Evolutionary conservation across 2,113 vertebrate species (phyloP).

Genomic region (Entelurus aequoreus): DNA sequence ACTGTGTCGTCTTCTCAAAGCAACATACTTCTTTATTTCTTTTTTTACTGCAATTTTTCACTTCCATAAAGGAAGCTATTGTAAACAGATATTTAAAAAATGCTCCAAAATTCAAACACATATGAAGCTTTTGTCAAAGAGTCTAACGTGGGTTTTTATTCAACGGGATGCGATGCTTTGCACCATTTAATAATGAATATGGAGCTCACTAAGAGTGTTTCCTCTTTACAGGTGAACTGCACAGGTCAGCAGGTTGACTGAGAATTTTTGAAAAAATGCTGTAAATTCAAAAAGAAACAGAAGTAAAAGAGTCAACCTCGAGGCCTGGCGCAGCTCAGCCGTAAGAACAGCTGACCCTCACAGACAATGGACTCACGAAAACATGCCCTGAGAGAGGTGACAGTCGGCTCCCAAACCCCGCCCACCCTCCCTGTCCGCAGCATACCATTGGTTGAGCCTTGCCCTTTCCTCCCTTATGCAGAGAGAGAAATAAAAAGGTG

Average conservation of each 20-base stretch:
- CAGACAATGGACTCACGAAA: constrained; percentile 59
- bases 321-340: constrained; percentile 44
- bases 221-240: constrained; percentile 49
- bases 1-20: too few species aligned
- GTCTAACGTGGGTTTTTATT: too few species aligned
- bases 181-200: constrained; percentile 68
- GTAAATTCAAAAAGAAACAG: constrained; percentile 11
- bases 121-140: too few species aligned
- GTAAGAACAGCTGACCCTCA: constrained; percentile 44
- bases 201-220: constrained; percentile 29
- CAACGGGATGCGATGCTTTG: constrained; percentile 37
- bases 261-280: background rate
- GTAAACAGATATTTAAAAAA: too few species aligned
- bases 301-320: constrained; percentile 22
- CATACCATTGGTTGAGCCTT: constrained; percentile 74
- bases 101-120: too few species aligned
- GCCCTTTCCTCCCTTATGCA: constrained; percentile 71
- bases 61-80: too few species aligned
- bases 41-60: too few species aligned
- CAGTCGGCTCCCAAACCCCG: constrained; percentile 45
- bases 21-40: too few species aligned
- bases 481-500: constrained; percentile 50
- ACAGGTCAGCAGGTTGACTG: constrained; percentile 43
- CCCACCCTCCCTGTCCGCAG: constrained; percentile 52
- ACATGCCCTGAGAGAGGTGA: constrained; percentile 59